These are phyloP conservation scores for Misgurnus anguillicaudatus DNA, from an alignment of 2,113 vertebrate genomes.

Conservation along the genomic window DNA sequence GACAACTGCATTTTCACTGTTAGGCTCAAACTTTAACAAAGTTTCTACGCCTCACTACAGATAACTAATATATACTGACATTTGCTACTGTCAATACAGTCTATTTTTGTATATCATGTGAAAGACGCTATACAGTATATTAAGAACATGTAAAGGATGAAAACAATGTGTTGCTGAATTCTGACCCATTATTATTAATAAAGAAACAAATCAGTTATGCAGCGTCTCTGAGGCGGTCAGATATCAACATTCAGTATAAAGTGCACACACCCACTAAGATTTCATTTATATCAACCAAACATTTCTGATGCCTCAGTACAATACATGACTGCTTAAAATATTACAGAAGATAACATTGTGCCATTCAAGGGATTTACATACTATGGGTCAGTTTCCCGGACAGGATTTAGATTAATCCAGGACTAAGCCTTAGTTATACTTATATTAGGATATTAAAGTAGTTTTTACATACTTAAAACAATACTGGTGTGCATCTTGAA, in stretches of 20 bases:
- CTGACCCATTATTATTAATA: neutral
- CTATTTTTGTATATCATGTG: slow-evolving; percentile 78
- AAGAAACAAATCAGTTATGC: no score
- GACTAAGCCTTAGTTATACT: no score
- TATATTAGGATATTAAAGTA: no score
- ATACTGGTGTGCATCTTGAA: no score
- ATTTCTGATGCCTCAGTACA: neutral
- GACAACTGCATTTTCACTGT: neutral
- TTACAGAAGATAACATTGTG: neutral
- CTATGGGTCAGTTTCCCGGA: no score
- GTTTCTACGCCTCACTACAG: slow-evolving; percentile 34
- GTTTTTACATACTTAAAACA: no score
- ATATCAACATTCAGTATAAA: neutral
- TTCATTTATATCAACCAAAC: neutral
- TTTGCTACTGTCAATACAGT: slow-evolving; percentile 72
- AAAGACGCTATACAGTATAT: slow-evolving; percentile 40
- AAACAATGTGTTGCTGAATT: neutral
- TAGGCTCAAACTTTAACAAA: neutral
- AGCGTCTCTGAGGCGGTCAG: neutral
- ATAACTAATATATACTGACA: slow-evolving; percentile 62
- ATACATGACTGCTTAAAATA: neutral
- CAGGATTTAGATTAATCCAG: no score
- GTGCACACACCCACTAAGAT: neutral
- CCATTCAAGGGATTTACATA: neutral
- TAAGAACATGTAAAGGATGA: no score